These are phyloP conservation scores for Diabrotica virgifera DNA, from an alignment of 1,140 invertebrate species.

Conservation along the genomic window DNA sequence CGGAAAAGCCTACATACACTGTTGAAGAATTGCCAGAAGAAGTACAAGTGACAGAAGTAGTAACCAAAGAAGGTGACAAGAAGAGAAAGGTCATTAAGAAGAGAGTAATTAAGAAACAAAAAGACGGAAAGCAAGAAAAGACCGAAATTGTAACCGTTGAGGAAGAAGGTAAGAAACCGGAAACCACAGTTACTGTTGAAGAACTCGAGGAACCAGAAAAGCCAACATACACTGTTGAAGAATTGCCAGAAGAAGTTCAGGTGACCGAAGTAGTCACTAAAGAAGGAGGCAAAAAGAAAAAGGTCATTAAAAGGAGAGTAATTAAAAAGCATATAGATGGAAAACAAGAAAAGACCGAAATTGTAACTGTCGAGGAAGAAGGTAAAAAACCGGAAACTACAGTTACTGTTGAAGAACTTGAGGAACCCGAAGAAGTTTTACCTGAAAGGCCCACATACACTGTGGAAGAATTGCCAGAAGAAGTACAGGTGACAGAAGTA, in stretches of 20 bases:
- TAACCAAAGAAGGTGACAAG: conserved; percentile 34
- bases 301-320: conserved; percentile 34
- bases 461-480: conserved; percentile 44
- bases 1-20: conserved; percentile 32
- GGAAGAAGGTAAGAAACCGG: conserved; percentile 50
- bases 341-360: conserved; percentile 40
- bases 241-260: conserved; percentile 43
- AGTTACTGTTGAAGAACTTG: conserved; percentile 47
- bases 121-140: conserved; percentile 48
- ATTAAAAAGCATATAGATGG: conserved; percentile 39
- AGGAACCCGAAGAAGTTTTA: conserved; percentile 44
- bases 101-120: conserved; percentile 45
- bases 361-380: conserved; percentile 43
- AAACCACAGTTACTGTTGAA: conserved; percentile 45
- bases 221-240: conserved; percentile 38
- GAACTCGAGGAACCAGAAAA: conserved; percentile 34
- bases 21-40: conserved; percentile 39
- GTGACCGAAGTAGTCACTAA: conserved; percentile 41
- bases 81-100: conserved; percentile 45
- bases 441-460: conserved; percentile 31
- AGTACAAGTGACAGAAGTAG: conserved; percentile 37
- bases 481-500: conserved; percentile 29
- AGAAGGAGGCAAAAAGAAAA: conserved; percentile 38
- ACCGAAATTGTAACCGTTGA: conserved; percentile 53
- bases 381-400: conserved; percentile 40